phyloP scores from a whole-genome alignment of 2,113 vertebrate genomes.

The Geothlypis trichas region DNA sequence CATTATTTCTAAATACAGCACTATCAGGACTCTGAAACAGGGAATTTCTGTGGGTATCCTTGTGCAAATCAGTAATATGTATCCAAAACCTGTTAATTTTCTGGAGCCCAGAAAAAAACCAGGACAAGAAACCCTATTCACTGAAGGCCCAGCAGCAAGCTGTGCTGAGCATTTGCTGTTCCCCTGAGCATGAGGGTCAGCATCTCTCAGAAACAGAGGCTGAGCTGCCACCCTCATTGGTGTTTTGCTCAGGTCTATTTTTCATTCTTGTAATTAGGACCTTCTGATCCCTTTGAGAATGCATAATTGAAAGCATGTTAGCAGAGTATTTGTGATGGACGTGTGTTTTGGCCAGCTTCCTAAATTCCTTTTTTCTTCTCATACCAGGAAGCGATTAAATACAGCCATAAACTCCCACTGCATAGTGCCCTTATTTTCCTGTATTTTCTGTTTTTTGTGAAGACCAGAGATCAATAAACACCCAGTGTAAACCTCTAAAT shows the following conservation, averaged over 20 bases:
- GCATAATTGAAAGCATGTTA: neutral
- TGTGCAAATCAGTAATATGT: neutral
- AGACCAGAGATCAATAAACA: neutral
- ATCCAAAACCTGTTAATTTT: neutral
- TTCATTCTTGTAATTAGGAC: constrained; percentile 19
- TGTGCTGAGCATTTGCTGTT: neutral
- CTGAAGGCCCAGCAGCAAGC: neutral
- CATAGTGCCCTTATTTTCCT: neutral
- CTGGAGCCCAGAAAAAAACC: neutral
- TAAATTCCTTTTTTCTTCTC: neutral
- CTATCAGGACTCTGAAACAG: neutral
- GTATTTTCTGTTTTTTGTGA: neutral
- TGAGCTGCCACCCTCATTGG: neutral
- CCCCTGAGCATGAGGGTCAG: neutral
- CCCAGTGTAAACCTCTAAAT: neutral
- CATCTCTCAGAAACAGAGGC: neutral
- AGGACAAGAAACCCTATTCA: neutral
- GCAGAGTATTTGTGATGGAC: neutral
- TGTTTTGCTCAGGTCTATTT: constrained; percentile 33
- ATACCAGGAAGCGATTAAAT: neutral
- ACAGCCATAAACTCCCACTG: neutral
- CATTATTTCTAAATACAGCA: neutral
- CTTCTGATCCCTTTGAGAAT: neutral
- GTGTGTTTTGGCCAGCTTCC: neutral
- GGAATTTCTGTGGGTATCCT: neutral